A percentile compares a stretch with the other conserved stretches of the same genome.
Conservation (phyloP, 2,888 invertebrate genomes). For the Eulithis testata region DNA sequence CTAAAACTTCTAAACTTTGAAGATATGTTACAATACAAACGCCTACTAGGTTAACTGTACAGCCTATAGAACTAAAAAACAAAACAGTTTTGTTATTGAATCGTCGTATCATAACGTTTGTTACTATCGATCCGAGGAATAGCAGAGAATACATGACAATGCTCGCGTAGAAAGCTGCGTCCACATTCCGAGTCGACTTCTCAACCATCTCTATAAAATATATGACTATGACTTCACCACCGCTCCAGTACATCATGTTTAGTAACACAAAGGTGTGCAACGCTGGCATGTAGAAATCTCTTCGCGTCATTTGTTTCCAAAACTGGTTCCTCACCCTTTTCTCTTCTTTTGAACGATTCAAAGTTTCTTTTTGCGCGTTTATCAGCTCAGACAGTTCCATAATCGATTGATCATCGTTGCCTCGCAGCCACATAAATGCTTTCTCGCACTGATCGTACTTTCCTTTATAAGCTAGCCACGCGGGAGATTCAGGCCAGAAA, state of each 20-base stretch:
- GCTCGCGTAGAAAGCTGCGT: conserved; percentile 20
- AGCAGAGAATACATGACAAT: conserved; percentile 16
- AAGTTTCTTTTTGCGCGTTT: conserved; percentile 32
- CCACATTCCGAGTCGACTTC: conserved; percentile 10
- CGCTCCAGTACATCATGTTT: conserved; percentile 30
- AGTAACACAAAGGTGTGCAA: conserved; percentile 23
- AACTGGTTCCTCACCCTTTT: not conserved
- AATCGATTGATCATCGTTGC: conserved; percentile 29
- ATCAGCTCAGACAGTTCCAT: conserved; percentile 35
- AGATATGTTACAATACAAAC: conserved; percentile 18
- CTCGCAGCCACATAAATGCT: conserved; percentile 39
- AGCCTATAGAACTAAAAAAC: conserved; percentile 17
- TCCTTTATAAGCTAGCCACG: conserved; percentile 42
- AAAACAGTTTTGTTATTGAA: conserved; percentile 23
- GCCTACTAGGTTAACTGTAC: conserved; percentile 7
- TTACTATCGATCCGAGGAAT: conserved; percentile 11
- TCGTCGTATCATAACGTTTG: conserved; percentile 7
- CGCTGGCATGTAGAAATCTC: conserved; percentile 26
- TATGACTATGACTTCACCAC: conserved; percentile 16
- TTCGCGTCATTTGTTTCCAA: conserved; percentile 2
- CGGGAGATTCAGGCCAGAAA: conserved; percentile 44
- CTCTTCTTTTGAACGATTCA: not conserved
- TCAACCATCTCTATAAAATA: conserved; percentile 27
- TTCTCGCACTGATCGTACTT: conserved; percentile 38
- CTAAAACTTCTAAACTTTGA: conserved; percentile 22